A percentile compares a stretch with the other conserved stretches of the same genome.
Evolutionary conservation across 2,113 vertebrate species (phyloP).

Genomic region (Phoenicopterus ruber): DNA sequence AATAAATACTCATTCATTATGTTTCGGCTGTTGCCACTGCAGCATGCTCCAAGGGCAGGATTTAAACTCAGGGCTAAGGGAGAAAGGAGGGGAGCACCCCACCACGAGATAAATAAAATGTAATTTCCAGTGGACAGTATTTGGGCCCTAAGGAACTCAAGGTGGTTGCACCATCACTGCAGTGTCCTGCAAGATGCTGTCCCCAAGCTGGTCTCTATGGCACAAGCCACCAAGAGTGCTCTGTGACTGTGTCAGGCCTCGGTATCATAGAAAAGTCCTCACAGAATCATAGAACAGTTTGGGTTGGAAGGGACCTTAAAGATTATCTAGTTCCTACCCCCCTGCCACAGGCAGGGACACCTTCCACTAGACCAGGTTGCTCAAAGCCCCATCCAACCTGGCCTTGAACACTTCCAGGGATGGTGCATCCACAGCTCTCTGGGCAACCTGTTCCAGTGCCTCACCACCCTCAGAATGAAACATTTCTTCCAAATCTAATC

Average conservation of each 20-base stretch:
- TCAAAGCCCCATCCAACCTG: no score
- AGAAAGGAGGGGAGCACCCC: not conserved
- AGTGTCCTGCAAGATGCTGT: not conserved
- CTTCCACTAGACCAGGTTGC: no score
- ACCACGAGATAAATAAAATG: not conserved
- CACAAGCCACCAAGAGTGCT: not conserved
- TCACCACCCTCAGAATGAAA: no score
- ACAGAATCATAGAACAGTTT: not conserved
- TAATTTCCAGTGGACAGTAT: not conserved
- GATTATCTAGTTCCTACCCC: no score
- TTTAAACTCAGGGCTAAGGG: not conserved
- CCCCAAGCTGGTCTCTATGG: not conserved
- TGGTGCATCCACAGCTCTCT: no score
- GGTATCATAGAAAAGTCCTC: not conserved
- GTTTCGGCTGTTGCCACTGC: not conserved
- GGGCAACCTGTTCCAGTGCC: no score
- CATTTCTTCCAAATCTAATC: no score
- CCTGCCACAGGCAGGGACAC: no score
- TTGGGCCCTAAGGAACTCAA: not conserved
- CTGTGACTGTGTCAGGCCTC: not conserved
- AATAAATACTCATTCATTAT: not conserved
- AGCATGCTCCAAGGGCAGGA: not conserved
- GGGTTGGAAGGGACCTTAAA: not conserved
- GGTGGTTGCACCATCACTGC: not conserved
- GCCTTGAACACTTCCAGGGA: no score